These are phyloP conservation scores for Chironomus tepperi DNA, from an alignment of 1,140 invertebrate species.

Conservation along the genomic window DNA sequence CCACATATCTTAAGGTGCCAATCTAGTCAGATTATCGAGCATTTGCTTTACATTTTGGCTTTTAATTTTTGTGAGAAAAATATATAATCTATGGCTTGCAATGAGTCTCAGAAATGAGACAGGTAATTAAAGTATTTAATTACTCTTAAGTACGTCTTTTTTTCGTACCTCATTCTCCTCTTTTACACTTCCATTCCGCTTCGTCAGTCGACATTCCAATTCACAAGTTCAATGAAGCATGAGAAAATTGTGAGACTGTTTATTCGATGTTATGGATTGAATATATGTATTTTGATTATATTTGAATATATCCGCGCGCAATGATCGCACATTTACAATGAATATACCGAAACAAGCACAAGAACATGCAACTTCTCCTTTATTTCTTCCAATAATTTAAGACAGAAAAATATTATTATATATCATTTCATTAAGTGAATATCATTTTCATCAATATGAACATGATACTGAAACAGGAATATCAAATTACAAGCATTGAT, in stretches of 20 bases:
- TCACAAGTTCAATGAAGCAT: slow-evolving; percentile 20
- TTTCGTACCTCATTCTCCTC: too few species aligned
- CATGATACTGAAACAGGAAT: neutral
- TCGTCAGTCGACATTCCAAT: neutral
- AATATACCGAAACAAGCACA: neutral
- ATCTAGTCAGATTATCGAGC: neutral
- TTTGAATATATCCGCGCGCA: slow-evolving; percentile 1
- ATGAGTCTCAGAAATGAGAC: too few species aligned
- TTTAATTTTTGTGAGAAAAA: neutral
- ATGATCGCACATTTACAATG: slow-evolving; percentile 6
- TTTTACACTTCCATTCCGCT: neutral
- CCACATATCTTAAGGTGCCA: slow-evolving; percentile 1
- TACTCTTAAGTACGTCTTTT: neutral
- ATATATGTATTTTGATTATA: neutral
- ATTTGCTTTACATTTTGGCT: neutral
- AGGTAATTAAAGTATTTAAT: slow-evolving; percentile 22
- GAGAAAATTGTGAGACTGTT: neutral
- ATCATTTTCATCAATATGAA: slow-evolving; percentile 17
- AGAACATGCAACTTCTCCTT: slow-evolving; percentile 6
- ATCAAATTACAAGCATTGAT: neutral
- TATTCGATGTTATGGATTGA: neutral
- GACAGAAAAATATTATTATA: neutral
- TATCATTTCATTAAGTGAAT: slow-evolving; percentile 23
- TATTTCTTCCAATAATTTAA: neutral
- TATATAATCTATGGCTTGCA: too few species aligned